These are phyloP conservation scores for Margaritifera margaritifera DNA, from an alignment of 2,888 invertebrate genomes.

Conservation along the genomic window DNA sequence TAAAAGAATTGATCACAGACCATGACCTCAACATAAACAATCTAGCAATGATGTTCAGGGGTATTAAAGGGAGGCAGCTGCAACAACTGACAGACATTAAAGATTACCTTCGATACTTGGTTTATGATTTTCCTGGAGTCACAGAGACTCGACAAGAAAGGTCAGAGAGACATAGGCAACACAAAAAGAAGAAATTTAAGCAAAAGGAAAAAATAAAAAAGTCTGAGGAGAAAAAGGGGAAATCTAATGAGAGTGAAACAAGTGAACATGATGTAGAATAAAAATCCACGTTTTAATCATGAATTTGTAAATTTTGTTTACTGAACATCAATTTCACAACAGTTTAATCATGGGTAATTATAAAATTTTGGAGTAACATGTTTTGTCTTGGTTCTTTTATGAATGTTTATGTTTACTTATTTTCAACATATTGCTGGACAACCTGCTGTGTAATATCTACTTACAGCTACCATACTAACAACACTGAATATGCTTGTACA, in stretches of 20 bases:
- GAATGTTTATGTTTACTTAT: no score
- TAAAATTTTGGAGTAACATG: no score
- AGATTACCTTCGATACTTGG: conserved; percentile 34
- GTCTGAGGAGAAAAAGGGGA: background rate
- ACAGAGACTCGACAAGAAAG: conserved; percentile 27
- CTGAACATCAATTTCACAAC: no score
- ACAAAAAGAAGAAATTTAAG: conserved; percentile 15
- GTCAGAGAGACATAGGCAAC: conserved; percentile 25
- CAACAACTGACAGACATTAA: conserved; percentile 33
- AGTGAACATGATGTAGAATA: background rate
- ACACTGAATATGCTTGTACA: no score
- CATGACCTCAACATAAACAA: conserved; percentile 14
- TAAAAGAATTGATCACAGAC: conserved; percentile 11
- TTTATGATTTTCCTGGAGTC: conserved; percentile 31
- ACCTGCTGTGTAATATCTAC: no score
- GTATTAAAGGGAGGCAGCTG: conserved; percentile 20
- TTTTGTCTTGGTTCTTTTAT: no score
- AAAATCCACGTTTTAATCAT: no score
- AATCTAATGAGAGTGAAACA: conserved; percentile 1
- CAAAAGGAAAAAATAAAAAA: conserved; percentile 12
- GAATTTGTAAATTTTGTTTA: no score
- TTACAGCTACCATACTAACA: no score
- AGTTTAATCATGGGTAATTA: no score
- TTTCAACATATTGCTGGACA: no score
- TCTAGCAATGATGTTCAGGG: conserved; percentile 21